Conservation (phyloP, 1,140 invertebrate genomes). For the Panagrolaimus sp. region DNA sequence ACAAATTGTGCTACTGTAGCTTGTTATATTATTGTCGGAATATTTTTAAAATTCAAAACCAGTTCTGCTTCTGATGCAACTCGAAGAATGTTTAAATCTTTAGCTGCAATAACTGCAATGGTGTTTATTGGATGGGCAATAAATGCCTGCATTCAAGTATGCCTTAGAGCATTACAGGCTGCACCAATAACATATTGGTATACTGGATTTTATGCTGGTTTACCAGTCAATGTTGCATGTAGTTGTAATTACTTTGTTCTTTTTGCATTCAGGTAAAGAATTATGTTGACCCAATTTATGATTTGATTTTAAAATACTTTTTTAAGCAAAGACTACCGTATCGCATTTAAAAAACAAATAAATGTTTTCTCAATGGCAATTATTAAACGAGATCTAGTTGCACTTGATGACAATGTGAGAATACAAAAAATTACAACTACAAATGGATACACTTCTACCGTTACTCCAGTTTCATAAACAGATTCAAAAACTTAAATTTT, state of each 20-base stretch:
- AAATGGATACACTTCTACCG: too few species aligned
- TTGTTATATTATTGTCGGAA: background rate
- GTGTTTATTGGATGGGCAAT: background rate
- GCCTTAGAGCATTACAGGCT: background rate
- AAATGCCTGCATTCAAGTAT: background rate
- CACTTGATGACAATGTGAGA: too few species aligned
- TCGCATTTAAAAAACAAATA: background rate
- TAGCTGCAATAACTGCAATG: background rate
- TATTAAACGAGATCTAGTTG: too few species aligned
- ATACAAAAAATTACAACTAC: too few species aligned
- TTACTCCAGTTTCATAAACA: too few species aligned
- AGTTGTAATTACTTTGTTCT: conserved; percentile 3
- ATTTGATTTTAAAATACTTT: background rate
- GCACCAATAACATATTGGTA: background rate
- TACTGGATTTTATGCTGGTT: background rate
- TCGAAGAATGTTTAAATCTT: conserved; percentile 4
- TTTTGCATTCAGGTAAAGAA: background rate
- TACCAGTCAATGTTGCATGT: background rate
- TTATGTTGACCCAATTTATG: background rate
- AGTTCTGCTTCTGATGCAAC: background rate
- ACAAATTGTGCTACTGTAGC: background rate
- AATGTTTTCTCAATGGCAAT: background rate
- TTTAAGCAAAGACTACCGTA: conserved; percentile 12
- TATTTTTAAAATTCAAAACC: conserved; percentile 1
- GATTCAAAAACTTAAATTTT: too few species aligned